phyloP scores from a whole-genome alignment of 2,113 vertebrate species.

The Typhlomys cinereus region DNA sequence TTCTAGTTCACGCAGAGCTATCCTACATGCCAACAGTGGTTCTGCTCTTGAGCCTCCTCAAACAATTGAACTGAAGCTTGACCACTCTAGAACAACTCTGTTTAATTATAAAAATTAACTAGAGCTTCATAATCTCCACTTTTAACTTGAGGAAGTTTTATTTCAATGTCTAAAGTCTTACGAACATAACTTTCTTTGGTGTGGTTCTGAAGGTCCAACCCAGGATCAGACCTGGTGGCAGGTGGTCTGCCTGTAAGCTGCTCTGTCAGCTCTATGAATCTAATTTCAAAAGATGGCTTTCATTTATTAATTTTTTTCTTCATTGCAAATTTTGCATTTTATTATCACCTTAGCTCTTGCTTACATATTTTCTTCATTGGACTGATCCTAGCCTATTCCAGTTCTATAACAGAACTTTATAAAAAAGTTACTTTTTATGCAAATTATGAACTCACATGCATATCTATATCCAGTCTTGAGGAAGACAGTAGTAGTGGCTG shows the following conservation, averaged over 20 bases:
- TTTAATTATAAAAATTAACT: conserved; percentile 27
- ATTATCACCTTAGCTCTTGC: neutral
- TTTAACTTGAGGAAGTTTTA: neutral
- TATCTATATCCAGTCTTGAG: neutral
- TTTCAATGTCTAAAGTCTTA: conserved; percentile 60
- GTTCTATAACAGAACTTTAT: neutral
- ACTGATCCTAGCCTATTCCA: neutral
- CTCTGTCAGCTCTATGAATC: neutral
- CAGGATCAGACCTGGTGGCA: too few species aligned
- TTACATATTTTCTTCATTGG: conserved; percentile 35
- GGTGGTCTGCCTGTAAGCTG: too few species aligned
- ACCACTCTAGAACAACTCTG: neutral
- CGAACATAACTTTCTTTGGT: too few species aligned
- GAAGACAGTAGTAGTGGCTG: neutral
- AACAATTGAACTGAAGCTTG: neutral
- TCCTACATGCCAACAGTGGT: neutral
- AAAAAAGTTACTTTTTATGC: conserved; percentile 14
- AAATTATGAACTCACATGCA: conserved; percentile 18
- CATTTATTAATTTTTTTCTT: conserved; percentile 28
- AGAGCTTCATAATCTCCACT: neutral
- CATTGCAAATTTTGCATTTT: conserved; percentile 47
- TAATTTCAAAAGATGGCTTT: neutral
- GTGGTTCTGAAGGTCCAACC: too few species aligned
- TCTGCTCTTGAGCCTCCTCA: neutral
- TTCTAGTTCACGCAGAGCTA: neutral